Evolutionary conservation across 2,113 vertebrate species (phyloP), one percentile per base, ranked within the genome.

Genomic region (Sterrhoptilus dennistouni): DNA sequence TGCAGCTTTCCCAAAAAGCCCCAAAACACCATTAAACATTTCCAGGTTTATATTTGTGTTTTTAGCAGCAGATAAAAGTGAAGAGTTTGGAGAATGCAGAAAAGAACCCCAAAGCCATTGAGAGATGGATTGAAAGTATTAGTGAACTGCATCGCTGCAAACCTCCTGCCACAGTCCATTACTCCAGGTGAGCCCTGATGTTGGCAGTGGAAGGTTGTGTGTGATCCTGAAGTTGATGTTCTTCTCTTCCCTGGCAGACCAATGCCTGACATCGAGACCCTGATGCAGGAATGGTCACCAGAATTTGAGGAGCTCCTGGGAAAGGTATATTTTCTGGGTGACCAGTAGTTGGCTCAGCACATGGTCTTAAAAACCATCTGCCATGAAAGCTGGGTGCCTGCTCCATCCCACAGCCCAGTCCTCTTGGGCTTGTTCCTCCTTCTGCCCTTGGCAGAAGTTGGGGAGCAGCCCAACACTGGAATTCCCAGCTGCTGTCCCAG

Each of bases 281-380:
- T 99, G 86, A 99, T 99, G 99, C 99, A 99, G 96, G 99, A 99
- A 90, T 99, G 99, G 99, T 98, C 98, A 4, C 92, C 98, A 0
- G 99, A 99, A 79, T 98, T 99, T 95, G 99, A 99, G 96, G 99
- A 99, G 52, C 98, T 99, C 84, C 95, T 99, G 87, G 98, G 98
- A 75, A 98, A 99, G 98, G 99, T 99, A 76, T 5, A 80, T 38
- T 28, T 29, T 31, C 16, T 3, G 4, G 19, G 20, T 12, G 2
- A 14, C 4, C 4, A 12, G 50, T 5, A 18, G 38, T 25, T 35
- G 29, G 21, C 29, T 45, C 27, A 10, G 45, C 0, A 0, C 1
- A 2, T 3, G 16, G 33, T 2, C 14, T 31, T 25, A 40, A 18
- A 59, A 77, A 38, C 19, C 11, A 5, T 11, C 45, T 53, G 18